A percentile compares a stretch with the other conserved stretches of the same genome.
Conservation (phyloP, 2,797 vertebrate genomes). For the Labeo calbasu region DNA sequence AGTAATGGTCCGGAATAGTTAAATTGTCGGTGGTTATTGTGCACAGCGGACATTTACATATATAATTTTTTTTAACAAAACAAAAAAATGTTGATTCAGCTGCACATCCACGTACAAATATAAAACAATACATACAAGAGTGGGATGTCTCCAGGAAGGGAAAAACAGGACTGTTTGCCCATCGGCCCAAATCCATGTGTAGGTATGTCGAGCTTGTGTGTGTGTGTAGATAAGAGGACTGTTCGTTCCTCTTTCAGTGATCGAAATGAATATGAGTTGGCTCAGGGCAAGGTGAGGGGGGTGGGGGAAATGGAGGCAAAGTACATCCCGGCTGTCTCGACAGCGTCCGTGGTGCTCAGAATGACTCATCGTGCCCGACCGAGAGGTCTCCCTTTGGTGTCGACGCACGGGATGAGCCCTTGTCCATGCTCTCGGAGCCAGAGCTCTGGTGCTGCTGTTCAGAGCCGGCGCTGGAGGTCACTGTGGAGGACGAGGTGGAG, state of each 20-base stretch:
- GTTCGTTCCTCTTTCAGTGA: conserved; percentile 35
- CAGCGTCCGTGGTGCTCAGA: conserved; percentile 80
- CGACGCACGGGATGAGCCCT: conserved; percentile 96
- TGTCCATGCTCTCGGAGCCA: conserved; percentile 99
- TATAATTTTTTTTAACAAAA: conserved; percentile 69
- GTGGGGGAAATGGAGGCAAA: conserved; percentile 14
- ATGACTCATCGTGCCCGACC: conserved; percentile 93
- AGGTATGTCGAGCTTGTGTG: not conserved
- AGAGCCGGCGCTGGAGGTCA: conserved; percentile 95
- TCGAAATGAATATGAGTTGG: conserved; percentile 29
- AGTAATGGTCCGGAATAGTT: conserved; percentile 83
- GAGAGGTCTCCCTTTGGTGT: conserved; percentile 96
- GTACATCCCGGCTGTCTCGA: conserved; percentile 61
- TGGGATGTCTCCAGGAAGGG: conserved; percentile 79
- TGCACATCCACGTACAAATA: conserved; percentile 98
- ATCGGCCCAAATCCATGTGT: conserved; percentile 47
- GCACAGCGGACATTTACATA: conserved; percentile 90
- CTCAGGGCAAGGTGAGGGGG: conserved; percentile 38
- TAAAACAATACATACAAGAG: conserved; percentile 99
- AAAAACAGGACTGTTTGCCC: conserved; percentile 53
- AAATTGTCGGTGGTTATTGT: conserved; percentile 93
- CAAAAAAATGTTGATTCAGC: conserved; percentile 88
- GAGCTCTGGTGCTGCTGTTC: conserved; percentile 99
- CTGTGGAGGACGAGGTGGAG: conserved; percentile 97
- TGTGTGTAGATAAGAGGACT: conserved; percentile 1